These are phyloP conservation scores for Orientallactaga sibirica DNA, from an alignment of 2,797 vertebrate genomes.

Conservation along the genomic window DNA sequence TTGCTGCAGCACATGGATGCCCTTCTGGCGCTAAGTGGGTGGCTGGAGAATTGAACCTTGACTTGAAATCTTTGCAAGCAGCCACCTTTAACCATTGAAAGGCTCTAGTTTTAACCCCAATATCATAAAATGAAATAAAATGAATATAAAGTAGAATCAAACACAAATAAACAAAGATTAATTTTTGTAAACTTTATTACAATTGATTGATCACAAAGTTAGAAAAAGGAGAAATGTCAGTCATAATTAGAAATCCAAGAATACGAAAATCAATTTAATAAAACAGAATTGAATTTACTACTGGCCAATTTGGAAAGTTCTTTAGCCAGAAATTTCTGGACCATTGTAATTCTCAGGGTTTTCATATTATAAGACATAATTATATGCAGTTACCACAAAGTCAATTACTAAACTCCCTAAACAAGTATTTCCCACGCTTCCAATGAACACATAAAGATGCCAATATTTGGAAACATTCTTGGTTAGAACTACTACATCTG, in stretches of 20 bases:
- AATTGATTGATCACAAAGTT: neutral
- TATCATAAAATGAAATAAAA: neutral
- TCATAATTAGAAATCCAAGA: neutral
- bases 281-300: neutral
- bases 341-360: neutral
- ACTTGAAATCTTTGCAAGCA: too few species aligned
- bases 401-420: neutral
- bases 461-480: neutral
- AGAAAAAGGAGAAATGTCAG: conserved; percentile 28
- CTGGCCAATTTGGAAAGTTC: neutral
- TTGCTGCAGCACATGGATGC: too few species aligned
- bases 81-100: too few species aligned
- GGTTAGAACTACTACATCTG: neutral
- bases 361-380: conserved; percentile 16
- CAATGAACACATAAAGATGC: neutral
- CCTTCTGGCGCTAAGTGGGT: too few species aligned
- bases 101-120: neutral
- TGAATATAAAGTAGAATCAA: neutral
- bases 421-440: neutral
- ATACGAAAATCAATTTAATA: neutral
- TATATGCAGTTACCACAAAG: neutral
- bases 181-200: neutral
- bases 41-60: too few species aligned
- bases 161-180: neutral
- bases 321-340: neutral